Conservation (phyloP, 2,888 invertebrate genomes). For the Eubasilissa splendida region DNA sequence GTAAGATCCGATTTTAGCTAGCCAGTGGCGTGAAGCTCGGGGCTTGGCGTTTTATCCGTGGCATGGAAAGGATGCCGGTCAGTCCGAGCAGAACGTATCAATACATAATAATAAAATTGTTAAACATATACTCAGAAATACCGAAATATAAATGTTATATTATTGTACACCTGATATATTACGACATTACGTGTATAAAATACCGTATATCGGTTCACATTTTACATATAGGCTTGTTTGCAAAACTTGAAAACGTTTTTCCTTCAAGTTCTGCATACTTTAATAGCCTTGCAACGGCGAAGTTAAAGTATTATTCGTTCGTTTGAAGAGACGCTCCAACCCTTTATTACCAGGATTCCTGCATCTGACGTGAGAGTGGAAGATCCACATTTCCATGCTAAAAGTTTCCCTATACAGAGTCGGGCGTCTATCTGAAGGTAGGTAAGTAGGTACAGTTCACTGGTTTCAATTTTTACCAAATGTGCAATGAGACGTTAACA, state of each 20-base stretch:
- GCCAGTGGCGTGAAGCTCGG: no score
- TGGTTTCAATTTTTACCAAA: no score
- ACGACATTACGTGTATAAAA: not conserved
- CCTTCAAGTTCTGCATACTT: conserved; percentile 37
- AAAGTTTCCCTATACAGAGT: conserved; percentile 18
- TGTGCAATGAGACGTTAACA: no score
- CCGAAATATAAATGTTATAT: no score
- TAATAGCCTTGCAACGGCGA: conserved; percentile 47
- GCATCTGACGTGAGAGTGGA: conserved; percentile 41
- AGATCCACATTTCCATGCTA: conserved; percentile 42
- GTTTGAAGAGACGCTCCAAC: conserved; percentile 35
- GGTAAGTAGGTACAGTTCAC: no score
- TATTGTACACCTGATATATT: not conserved
- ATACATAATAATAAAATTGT: no score
- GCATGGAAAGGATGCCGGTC: no score
- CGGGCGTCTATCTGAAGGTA: no score
- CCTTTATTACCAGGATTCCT: conserved; percentile 45
- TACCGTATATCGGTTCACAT: not conserved
- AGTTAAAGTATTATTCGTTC: conserved; percentile 47
- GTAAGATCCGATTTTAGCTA: no score
- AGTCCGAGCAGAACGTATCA: no score
- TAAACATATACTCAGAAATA: no score
- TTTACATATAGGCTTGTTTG: conserved; percentile 46
- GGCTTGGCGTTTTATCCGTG: no score
- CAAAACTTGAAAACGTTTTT: conserved; percentile 51